Evolutionary conservation across 2,797 vertebrate genomes (phyloP).

Genomic region (Cottoperca gobio): DNA sequence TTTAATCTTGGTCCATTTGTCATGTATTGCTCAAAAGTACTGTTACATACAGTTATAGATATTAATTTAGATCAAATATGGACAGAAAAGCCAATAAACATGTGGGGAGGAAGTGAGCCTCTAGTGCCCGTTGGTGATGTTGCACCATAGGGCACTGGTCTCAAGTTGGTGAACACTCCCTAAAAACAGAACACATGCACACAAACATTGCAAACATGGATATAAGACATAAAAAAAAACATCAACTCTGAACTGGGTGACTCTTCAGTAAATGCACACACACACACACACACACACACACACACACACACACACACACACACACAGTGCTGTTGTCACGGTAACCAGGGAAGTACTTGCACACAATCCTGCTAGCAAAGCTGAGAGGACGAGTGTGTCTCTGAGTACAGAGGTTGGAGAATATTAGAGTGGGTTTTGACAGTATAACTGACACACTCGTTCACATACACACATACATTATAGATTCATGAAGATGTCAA

Average conservation of each 20-base stretch:
- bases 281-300: no score
- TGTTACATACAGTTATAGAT: background rate
- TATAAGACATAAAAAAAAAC: background rate
- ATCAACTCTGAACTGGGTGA: no score
- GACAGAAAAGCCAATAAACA: background rate
- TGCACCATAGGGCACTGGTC: background rate
- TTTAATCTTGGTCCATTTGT: background rate
- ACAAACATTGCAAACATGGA: background rate
- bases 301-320: no score
- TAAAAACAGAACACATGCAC: no score
- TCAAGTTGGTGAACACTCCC: background rate
- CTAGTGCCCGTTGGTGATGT: background rate
- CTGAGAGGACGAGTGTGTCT: conserved; percentile 27
- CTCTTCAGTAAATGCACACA: no score
- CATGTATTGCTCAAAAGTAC: background rate
- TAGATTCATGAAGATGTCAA: conserved; percentile 12
- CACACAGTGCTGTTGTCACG: no score
- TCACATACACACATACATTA: background rate
- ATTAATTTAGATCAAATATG: background rate
- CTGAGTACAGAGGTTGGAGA: conserved; percentile 30
- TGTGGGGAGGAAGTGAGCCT: background rate
- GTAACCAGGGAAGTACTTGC: conserved; percentile 33
- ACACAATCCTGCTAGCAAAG: conserved; percentile 17
- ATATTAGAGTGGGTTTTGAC: conserved; percentile 34
- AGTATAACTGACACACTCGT: conserved; percentile 38